These are phyloP conservation scores for Actenoides lindsayi DNA, from an alignment of 2,113 vertebrate genomes.

Conservation along the genomic window DNA sequence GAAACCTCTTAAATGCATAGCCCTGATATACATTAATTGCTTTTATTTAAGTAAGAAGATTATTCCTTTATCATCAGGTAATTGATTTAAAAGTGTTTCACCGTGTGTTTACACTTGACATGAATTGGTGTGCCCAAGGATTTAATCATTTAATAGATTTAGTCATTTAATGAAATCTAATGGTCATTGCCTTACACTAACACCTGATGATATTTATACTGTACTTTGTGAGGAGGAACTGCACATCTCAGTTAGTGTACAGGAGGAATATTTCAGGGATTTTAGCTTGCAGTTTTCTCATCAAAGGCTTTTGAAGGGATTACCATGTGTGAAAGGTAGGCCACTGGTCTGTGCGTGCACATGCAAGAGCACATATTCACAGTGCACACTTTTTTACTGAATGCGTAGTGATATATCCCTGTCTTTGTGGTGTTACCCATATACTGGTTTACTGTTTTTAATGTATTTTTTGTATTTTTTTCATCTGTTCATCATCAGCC, in stretches of 20 bases:
- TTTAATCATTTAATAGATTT: slow-evolving; percentile 64
- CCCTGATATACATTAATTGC: slow-evolving; percentile 61
- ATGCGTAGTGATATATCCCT: rapidly evolving
- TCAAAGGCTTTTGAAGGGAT: not conserved
- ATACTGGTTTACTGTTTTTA: not conserved
- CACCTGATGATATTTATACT: not conserved
- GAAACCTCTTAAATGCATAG: slow-evolving; percentile 69
- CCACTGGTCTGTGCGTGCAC: not conserved
- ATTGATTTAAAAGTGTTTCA: slow-evolving; percentile 71
- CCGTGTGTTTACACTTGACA: slow-evolving; percentile 59
- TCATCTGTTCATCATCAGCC: not conserved
- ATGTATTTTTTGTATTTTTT: not conserved
- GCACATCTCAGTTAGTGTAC: not conserved
- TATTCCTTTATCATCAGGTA: slow-evolving; percentile 70
- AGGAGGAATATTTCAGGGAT: not conserved
- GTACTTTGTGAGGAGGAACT: not conserved
- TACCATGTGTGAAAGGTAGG: not conserved
- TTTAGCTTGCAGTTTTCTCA: not conserved
- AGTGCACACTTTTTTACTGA: not conserved
- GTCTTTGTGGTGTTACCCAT: not conserved
- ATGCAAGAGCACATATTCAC: not conserved
- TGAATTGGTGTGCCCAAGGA: slow-evolving; percentile 23
- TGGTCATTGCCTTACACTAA: slow-evolving; percentile 2
- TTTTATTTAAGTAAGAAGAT: slow-evolving; percentile 72
- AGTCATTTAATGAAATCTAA: slow-evolving; percentile 47